A percentile compares a stretch with the other conserved stretches of the same genome.
Conservation (phyloP, 2,113 vertebrate genomes). For the Psilopsiagon aurifrons region DNA sequence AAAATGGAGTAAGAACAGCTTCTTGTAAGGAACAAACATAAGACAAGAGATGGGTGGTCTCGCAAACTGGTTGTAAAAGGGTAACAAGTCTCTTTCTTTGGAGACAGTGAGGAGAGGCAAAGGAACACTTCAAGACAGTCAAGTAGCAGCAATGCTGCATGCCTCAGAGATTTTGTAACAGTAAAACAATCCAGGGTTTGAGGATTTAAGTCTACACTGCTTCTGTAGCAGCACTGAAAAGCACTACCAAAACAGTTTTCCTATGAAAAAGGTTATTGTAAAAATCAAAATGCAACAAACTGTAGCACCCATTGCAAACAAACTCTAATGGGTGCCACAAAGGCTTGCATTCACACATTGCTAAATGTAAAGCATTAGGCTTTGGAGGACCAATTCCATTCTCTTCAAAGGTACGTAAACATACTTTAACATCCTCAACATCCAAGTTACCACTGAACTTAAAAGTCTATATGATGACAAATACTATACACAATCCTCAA, state of each 20-base stretch:
- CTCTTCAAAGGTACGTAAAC: not conserved
- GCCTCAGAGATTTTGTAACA: not conserved
- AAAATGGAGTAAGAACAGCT: not conserved
- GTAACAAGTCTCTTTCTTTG: not conserved
- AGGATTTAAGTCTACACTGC: not conserved
- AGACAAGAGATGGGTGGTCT: not conserved
- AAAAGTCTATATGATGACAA: not conserved
- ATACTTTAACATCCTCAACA: not conserved
- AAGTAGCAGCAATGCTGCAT: not conserved
- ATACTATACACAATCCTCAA: not conserved
- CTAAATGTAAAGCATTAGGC: not conserved
- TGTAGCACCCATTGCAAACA: not conserved
- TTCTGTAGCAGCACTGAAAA: not conserved
- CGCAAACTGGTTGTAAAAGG: not conserved
- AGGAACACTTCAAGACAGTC: not conserved
- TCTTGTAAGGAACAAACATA: not conserved
- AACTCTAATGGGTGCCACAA: not conserved
- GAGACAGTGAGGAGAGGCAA: not conserved
- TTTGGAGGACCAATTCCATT: not conserved
- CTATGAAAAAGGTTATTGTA: not conserved
- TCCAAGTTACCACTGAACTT: accelerated
- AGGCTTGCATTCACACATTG: not conserved
- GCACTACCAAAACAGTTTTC: not conserved
- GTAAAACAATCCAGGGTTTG: not conserved
- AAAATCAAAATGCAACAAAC: not conserved